A percentile compares a stretch with the other conserved stretches of the same genome.
These are phyloP conservation scores for Thripadectes ignobilis DNA, from an alignment of 2,797 vertebrate species.

Conservation along the genomic window DNA sequence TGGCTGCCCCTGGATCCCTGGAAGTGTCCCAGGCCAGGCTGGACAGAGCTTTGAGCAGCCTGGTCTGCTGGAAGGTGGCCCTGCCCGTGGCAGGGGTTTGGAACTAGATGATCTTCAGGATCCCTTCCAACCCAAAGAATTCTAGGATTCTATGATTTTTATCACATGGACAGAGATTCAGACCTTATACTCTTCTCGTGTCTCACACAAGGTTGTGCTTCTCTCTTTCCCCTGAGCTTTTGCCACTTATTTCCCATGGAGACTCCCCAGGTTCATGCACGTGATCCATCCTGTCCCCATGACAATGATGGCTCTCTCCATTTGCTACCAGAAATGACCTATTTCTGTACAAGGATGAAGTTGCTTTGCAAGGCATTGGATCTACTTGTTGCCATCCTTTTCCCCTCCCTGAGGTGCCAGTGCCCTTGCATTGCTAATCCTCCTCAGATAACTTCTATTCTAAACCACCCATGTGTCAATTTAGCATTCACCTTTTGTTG, in stretches of 20 bases:
- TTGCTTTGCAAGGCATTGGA: background rate
- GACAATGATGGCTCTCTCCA: background rate
- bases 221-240: accelerated
- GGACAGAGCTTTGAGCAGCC: accelerated
- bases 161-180: background rate
- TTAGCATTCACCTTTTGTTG: slow-evolving; percentile 68
- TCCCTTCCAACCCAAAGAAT: background rate
- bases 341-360: background rate
- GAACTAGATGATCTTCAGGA: background rate
- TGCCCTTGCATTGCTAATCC: slow-evolving; percentile 60
- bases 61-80: accelerated
- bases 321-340: background rate
- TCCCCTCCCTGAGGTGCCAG: background rate
- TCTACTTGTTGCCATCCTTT: background rate
- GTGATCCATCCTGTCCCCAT: accelerated
- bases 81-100: background rate
- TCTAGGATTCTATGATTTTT: background rate
- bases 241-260: background rate
- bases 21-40: accelerated
- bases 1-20: background rate
- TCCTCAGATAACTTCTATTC: slow-evolving; percentile 61
- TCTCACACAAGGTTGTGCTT: background rate
- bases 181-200: background rate
- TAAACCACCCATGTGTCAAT: slow-evolving; percentile 64
- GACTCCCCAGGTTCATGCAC: accelerated